Evolutionary conservation across 2,113 vertebrate genomes (phyloP).

Genomic region (Jaculus jaculus): DNA sequence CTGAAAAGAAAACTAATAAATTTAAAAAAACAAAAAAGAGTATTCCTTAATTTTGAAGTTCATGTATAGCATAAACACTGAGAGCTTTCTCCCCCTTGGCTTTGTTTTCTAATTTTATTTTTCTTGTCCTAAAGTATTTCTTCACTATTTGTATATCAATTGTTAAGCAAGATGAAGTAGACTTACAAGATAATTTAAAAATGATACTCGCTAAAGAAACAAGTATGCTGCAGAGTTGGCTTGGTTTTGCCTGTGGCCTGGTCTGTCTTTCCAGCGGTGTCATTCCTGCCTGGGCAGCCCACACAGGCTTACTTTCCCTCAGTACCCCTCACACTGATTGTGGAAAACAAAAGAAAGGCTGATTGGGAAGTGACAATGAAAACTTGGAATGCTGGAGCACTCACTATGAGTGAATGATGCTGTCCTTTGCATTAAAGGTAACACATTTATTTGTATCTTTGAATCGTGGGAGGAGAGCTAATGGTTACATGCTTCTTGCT

Average conservation of each 20-base stretch:
- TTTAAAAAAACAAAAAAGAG: too few species aligned
- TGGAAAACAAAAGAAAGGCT: neutral
- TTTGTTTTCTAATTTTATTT: constrained; percentile 13
- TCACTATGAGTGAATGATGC: neutral
- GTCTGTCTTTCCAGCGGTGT: constrained; percentile 52
- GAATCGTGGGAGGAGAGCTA: neutral
- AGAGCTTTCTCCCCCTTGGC: neutral
- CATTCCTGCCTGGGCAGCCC: constrained; percentile 24
- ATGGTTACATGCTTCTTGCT: neutral
- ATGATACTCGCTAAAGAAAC: constrained; percentile 45
- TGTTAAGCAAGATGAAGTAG: neutral
- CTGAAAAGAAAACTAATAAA: too few species aligned
- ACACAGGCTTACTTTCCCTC: constrained; percentile 35
- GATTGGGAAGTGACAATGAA: constrained; percentile 30
- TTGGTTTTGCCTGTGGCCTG: constrained; percentile 47
- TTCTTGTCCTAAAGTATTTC: neutral
- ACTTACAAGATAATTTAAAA: neutral
- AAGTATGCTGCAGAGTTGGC: neutral
- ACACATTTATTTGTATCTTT: constrained; percentile 44
- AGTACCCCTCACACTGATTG: constrained; percentile 33
- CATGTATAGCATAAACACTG: neutral
- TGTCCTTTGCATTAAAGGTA: constrained; percentile 1
- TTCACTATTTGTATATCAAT: neutral
- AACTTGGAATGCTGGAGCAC: neutral
- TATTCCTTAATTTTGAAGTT: constrained; percentile 64